Conservation (phyloP, 2,113 vertebrate genomes). For the Pyxicephalus adspersus region DNA sequence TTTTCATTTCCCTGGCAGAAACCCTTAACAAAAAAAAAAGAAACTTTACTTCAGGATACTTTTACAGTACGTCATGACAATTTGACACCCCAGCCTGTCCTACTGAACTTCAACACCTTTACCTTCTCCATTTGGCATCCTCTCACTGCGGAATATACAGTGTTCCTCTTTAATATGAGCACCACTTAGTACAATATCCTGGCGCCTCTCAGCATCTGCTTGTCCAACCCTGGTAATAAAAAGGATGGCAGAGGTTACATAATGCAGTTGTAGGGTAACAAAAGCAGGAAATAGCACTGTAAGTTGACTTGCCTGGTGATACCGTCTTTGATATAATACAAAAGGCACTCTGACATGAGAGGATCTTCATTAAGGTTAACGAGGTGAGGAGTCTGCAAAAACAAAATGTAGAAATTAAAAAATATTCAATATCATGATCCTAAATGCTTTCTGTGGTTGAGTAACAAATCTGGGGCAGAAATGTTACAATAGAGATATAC, state of each 20-base stretch:
- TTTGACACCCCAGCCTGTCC: too few relatives aligned
- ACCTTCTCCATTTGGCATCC: conserved; percentile 87
- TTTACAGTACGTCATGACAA: too few relatives aligned
- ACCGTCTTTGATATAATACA: conserved; percentile 99
- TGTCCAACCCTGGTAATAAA: conserved; percentile 87
- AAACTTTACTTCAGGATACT: too few relatives aligned
- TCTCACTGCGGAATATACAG: conserved; percentile 94
- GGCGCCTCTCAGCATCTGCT: conserved; percentile 89
- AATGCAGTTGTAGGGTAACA: conserved; percentile 22
- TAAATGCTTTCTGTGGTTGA: too few relatives aligned
- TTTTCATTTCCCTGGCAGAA: too few relatives aligned
- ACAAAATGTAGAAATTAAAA: conserved; percentile 4
- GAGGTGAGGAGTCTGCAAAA: conserved; percentile 91
- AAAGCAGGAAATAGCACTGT: background rate
- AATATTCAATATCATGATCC: too few relatives aligned
- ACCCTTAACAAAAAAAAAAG: too few relatives aligned
- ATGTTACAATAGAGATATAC: too few relatives aligned
- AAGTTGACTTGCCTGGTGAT: conserved; percentile 85
- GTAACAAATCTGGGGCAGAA: too few relatives aligned
- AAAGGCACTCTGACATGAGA: conserved; percentile 97
- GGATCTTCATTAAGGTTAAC: conserved; percentile 98
- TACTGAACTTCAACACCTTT: conserved; percentile 44
- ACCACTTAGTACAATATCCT: conserved; percentile 96
- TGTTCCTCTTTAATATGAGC: conserved; percentile 97
- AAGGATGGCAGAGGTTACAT: background rate